Evolutionary conservation across 2,888 invertebrate species (phyloP), one percentile per base, ranked within the genome.

Genomic region (Gastracanthus pulcherrimus): DNA sequence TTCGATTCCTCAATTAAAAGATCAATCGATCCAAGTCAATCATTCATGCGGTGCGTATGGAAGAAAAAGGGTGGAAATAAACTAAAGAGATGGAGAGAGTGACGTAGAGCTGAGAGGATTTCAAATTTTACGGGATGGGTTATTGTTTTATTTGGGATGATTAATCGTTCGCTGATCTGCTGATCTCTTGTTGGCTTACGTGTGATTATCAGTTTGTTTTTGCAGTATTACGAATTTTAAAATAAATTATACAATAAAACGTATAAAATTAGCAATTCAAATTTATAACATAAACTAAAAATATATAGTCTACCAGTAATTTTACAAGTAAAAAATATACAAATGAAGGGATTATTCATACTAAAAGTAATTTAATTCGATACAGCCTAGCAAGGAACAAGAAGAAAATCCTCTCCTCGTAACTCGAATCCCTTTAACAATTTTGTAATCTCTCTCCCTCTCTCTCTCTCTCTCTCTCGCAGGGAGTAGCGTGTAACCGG

Each of bases 331-430:
- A 11, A 38, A 11, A 38, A 38, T 38, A 38, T 45, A 45, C 48
- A 19, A 19, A 19, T 19, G 19, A 45, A 48, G n/a, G n/a, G n/a
- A n/a, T n/a, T n/a, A n/a, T n/a, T n/a, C n/a, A n/a, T n/a, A n/a
- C n/a, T n/a, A n/a, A n/a, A n/a, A n/a, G 48, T 48, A 48, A 48
- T 48, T 48, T 19, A 48, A 48, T 48, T 51, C 51, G 51, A 31
- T 62, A n/a, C 60, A 19, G 19, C 19, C n/a, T 48, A 48, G 84
- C 84, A 82, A 83, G 83, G 84, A 86, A 86, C 85, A 86, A 85
- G 87, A 86, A 86, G 87, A 87, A 86, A 84, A 86, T n/a, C n/a
- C n/a, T n/a, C 84, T 81, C 82, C 87, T 89, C 82, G 55, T 67
- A 64, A 38, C 60, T 58, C 16, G 55, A 76, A 48, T 69, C 76